phyloP scores from a whole-genome alignment of 2,113 vertebrate genomes.

The Motacilla alba region DNA sequence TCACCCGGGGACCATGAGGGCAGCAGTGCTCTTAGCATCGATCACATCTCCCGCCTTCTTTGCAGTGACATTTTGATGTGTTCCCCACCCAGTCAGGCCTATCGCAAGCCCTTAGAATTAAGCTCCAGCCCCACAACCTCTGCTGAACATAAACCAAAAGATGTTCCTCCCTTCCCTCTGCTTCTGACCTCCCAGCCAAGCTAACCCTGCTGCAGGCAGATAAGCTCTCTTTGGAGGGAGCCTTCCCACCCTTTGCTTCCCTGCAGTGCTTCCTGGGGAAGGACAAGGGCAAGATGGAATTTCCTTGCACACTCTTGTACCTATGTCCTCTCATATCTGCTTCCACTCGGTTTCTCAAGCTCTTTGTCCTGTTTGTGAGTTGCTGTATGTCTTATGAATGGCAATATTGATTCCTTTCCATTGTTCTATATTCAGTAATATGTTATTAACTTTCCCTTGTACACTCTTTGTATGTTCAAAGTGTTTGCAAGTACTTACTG shows the following conservation, averaged over 20 bases:
- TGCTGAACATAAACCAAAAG: background rate
- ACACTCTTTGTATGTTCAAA: background rate
- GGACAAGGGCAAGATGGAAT: background rate
- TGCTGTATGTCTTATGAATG: background rate
- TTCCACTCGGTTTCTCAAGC: background rate
- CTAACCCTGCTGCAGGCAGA: background rate
- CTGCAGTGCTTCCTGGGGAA: background rate
- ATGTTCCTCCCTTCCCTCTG: background rate
- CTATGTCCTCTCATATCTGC: background rate
- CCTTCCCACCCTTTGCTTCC: background rate
- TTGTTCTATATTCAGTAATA: background rate
- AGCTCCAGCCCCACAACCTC: background rate
- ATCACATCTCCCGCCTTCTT: background rate
- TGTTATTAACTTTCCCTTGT: background rate
- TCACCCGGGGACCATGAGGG: background rate
- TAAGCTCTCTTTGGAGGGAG: background rate
- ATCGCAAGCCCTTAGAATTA: background rate
- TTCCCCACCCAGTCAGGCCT: background rate
- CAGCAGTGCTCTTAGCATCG: background rate
- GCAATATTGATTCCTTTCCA: background rate
- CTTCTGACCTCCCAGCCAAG: background rate
- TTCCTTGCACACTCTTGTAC: background rate
- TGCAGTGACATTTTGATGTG: background rate
- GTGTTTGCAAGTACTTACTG: background rate
- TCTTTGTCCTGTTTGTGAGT: background rate